Conservation (phyloP, 2,888 invertebrate genomes). For the Dasypogon diadema region DNA sequence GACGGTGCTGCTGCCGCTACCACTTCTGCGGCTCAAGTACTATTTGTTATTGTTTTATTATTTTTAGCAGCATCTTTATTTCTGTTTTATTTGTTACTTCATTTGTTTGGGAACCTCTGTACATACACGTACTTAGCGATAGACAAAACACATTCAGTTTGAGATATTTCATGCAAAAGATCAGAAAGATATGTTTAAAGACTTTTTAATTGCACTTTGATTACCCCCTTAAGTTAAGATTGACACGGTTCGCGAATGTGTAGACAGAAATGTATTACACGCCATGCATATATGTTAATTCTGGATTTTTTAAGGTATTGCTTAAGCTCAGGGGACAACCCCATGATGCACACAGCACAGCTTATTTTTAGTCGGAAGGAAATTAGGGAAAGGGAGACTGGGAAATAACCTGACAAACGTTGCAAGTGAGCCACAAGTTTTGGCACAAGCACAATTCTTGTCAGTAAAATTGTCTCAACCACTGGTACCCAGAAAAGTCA, state of each 20-base stretch:
- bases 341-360: no score
- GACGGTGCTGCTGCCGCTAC: constrained; percentile 43
- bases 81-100: constrained; percentile 48
- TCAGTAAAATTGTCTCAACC: no score
- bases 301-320: constrained; percentile 39
- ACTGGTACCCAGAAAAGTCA: no score
- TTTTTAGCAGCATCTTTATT: constrained; percentile 42
- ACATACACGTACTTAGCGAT: constrained; percentile 10
- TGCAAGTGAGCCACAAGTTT: no score
- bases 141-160: background rate
- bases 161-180: constrained; percentile 46
- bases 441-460: no score
- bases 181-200: constrained; percentile 50
- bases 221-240: constrained; percentile 40
- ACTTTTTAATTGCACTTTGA: constrained; percentile 52
- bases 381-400: no score
- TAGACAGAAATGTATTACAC: background rate
- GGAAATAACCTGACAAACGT: no score
- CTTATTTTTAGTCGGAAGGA: no score
- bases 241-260: background rate
- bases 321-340: no score
- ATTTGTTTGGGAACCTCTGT: constrained; percentile 34
- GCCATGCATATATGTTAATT: constrained; percentile 33
- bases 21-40: constrained; percentile 20
- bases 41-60: constrained; percentile 49